Percentiles rank a stretch among this genome's conserved stretches.
Evolutionary conservation across 2,797 vertebrate species (phyloP).

Genomic region (Mormyrus hasselquistii): DNA sequence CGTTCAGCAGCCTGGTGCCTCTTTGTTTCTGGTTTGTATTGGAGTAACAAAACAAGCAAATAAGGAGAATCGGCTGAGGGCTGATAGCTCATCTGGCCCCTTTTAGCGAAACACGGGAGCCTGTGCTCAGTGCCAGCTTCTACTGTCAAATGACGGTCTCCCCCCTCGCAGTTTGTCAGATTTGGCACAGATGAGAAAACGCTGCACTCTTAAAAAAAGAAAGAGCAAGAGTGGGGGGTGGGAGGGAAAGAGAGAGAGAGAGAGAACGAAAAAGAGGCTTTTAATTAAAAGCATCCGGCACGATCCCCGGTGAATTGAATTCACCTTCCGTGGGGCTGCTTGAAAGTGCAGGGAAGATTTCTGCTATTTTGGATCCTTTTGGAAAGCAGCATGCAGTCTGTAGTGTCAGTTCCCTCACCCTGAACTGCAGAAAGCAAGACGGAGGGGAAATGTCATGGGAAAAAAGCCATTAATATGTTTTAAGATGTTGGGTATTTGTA

Average conservation of each 20-base stretch:
- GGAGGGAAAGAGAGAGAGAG: background rate
- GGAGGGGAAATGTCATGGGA: background rate
- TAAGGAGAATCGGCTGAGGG: background rate
- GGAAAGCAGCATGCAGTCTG: background rate
- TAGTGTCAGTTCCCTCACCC: background rate
- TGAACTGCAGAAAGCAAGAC: background rate
- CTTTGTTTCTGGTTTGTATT: conserved; percentile 4
- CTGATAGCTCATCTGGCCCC: background rate
- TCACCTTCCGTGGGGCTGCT: background rate
- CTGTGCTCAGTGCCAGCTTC: background rate
- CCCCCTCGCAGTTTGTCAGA: background rate
- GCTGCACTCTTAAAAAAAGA: conserved; percentile 1
- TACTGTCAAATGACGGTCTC: background rate
- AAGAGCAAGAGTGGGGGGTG: background rate
- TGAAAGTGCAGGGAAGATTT: background rate
- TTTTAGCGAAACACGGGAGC: background rate
- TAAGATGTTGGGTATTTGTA: background rate
- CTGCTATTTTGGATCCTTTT: background rate
- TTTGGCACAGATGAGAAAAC: background rate
- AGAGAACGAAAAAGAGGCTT: background rate
- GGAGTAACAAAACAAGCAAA: conserved; percentile 20
- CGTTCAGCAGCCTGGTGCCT: background rate
- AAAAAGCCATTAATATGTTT: background rate
- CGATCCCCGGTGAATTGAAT: background rate
- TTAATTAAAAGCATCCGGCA: background rate